These are phyloP conservation scores for Dreissena rostriformis DNA, from an alignment of 1,140 invertebrate species.

Conservation along the genomic window DNA sequence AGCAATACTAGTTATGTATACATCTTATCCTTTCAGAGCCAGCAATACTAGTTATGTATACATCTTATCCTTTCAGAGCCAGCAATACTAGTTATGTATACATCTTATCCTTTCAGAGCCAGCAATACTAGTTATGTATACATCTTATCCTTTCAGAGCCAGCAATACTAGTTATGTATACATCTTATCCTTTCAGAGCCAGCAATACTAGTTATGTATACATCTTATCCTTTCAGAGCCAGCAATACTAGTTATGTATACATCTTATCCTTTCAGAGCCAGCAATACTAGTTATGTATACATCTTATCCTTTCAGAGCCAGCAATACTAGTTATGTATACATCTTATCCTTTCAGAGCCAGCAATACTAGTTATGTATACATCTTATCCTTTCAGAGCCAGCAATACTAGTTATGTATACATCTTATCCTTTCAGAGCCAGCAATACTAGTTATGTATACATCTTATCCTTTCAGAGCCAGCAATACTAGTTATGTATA, in stretches of 20 bases:
- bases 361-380: constrained; percentile 97
- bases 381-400: constrained; percentile 86
- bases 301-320: constrained; percentile 86
- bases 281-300: constrained; percentile 97
- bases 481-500: constrained; percentile 94
- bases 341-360: constrained; percentile 86
- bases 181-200: constrained; percentile 86
- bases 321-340: constrained; percentile 97
- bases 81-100: constrained; percentile 97
- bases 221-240: constrained; percentile 86
- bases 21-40: constrained; percentile 86
- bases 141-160: constrained; percentile 86
- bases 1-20: constrained; percentile 97
- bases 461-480: constrained; percentile 86
- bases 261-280: constrained; percentile 86
- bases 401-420: constrained; percentile 97
- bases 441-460: constrained; percentile 97
- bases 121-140: constrained; percentile 97
- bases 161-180: constrained; percentile 97
- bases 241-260: constrained; percentile 97
- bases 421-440: constrained; percentile 86
- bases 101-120: constrained; percentile 86
- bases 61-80: constrained; percentile 86
- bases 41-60: constrained; percentile 97
- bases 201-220: constrained; percentile 97